These are phyloP conservation scores for Cerastis leucographa DNA, from an alignment of 2,888 invertebrate species.

Conservation along the genomic window DNA sequence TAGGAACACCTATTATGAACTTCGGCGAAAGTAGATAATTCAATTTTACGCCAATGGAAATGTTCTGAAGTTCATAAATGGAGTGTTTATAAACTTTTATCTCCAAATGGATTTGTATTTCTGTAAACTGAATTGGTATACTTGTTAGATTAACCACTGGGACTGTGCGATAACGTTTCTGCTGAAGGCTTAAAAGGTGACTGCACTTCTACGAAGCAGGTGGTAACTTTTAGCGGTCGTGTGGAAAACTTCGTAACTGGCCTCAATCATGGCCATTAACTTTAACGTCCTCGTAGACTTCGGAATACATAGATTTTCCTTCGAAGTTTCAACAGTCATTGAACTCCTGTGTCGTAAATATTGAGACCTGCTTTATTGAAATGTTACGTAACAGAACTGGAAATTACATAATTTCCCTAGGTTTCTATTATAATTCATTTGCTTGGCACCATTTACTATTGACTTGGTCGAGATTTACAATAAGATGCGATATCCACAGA, in stretches of 20 bases:
- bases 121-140: constrained; percentile 16
- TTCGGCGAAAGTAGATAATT: constrained; percentile 19
- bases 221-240: constrained; percentile 73
- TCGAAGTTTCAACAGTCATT: constrained; percentile 26
- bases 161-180: constrained; percentile 50
- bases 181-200: constrained; percentile 77
- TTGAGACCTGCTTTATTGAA: neutral
- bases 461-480: neutral
- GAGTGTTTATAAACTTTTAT: constrained; percentile 20
- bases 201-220: constrained; percentile 83
- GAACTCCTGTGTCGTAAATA: constrained; percentile 10
- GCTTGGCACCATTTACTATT: neutral
- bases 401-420: neutral
- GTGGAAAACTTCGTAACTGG: constrained; percentile 78
- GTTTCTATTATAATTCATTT: neutral
- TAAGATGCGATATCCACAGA: neutral
- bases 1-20: constrained; percentile 20
- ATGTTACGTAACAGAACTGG: neutral
- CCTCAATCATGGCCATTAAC: constrained; percentile 76
- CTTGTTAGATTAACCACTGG: constrained; percentile 36
- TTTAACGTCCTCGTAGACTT: constrained; percentile 76
- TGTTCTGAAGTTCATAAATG: constrained; percentile 15
- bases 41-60: constrained; percentile 2
- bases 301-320: constrained; percentile 67
- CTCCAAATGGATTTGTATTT: neutral